Conservation (phyloP, 2,113 vertebrate species). For the Zosterops japonicus region DNA sequence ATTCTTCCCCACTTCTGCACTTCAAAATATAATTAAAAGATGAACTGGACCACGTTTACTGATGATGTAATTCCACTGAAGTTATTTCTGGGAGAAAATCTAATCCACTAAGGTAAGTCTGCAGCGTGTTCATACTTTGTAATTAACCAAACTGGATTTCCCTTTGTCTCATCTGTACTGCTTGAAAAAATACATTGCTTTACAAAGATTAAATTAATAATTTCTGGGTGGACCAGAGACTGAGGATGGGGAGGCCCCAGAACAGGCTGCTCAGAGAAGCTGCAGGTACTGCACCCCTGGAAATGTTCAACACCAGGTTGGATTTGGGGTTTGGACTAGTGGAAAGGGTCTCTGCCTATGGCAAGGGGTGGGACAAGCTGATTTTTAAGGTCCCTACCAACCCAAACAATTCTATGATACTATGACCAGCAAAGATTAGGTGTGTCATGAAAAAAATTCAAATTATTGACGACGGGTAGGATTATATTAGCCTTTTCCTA, state of each 20-base stretch:
- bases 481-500: not conserved
- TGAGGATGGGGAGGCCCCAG: not conserved
- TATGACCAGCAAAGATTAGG: not conserved
- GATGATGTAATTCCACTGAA: not conserved
- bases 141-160: conserved; percentile 11
- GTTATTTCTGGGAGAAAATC: conserved; percentile 32
- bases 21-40: not conserved
- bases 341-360: not conserved
- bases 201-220: not conserved
- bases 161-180: not conserved
- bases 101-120: not conserved
- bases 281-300: not conserved
- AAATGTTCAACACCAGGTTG: not conserved
- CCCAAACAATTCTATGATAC: not conserved
- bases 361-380: not conserved
- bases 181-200: not conserved
- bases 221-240: not conserved
- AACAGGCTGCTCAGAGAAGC: not conserved
- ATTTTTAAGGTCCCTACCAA: not conserved
- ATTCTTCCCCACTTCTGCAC: not conserved
- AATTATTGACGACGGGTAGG: not conserved
- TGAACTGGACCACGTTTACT: not conserved
- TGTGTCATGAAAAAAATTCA: not conserved
- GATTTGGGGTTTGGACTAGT: not conserved
- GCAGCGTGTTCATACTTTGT: not conserved